phyloP scores from a whole-genome alignment of 1,140 invertebrate genomes.

The Scaptodrosophila lebanonensis region DNA sequence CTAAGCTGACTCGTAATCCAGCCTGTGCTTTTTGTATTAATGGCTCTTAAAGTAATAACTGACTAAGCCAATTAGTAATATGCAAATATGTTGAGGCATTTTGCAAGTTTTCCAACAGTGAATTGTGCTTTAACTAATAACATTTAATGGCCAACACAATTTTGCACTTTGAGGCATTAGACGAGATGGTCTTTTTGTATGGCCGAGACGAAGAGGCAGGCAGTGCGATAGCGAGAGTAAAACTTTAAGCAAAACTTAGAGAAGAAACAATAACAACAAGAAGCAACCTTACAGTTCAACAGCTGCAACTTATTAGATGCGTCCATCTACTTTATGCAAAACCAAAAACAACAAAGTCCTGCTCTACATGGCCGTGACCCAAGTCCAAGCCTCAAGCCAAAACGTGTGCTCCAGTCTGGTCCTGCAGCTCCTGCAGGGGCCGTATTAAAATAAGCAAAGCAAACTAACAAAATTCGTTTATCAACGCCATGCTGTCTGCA shows the following conservation, averaged over 20 bases:
- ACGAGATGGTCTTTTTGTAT: slow-evolving; percentile 37
- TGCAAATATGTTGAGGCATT: slow-evolving; percentile 53
- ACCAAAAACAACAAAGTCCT: slow-evolving; percentile 61
- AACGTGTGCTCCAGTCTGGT: too few relatives aligned
- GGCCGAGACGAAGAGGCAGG: slow-evolving; percentile 3
- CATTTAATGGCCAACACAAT: slow-evolving; percentile 68
- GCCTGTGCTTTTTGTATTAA: slow-evolving; percentile 6
- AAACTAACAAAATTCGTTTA: slow-evolving; percentile 74
- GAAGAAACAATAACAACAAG: too few relatives aligned
- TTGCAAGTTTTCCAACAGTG: slow-evolving; percentile 50
- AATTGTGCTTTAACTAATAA: slow-evolving; percentile 67
- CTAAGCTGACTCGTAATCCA: too few relatives aligned
- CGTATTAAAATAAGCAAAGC: slow-evolving; percentile 69
- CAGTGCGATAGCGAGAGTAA: background rate
- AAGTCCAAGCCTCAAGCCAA: background rate
- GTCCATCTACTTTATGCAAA: slow-evolving; percentile 61
- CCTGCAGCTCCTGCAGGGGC: too few relatives aligned
- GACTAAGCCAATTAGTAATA: slow-evolving; percentile 62
- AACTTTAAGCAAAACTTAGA: slow-evolving; percentile 18
- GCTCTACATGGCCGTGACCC: slow-evolving; percentile 2
- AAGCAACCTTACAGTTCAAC: slow-evolving; percentile 20
- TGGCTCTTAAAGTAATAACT: slow-evolving; percentile 53
- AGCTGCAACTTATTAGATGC: slow-evolving; percentile 69
- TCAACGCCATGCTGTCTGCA: slow-evolving; percentile 67
- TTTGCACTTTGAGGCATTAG: slow-evolving; percentile 56